Evolutionary conservation across 2,113 vertebrate genomes (phyloP).

Genomic region (Amia ocellicauda): DNA sequence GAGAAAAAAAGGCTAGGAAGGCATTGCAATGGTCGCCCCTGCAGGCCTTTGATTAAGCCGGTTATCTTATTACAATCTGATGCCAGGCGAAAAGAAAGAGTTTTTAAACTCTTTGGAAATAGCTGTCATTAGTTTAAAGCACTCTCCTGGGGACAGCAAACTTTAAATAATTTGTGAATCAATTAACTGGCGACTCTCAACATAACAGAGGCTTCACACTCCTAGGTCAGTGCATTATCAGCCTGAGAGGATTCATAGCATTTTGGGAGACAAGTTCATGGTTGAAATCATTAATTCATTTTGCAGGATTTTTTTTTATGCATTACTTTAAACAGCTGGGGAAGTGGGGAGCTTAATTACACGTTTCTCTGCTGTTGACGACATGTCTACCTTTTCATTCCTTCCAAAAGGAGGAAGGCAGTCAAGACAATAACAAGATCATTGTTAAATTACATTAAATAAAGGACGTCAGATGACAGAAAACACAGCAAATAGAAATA

Average conservation of each 20-base stretch:
- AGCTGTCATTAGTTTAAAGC: slow-evolving; percentile 74
- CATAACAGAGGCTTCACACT: slow-evolving; percentile 89
- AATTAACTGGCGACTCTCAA: slow-evolving; percentile 92
- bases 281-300: slow-evolving; percentile 97
- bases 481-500: too few species aligned
- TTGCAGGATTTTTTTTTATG: slow-evolving; percentile 93
- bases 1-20: background rate
- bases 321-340: slow-evolving; percentile 85
- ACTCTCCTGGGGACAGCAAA: slow-evolving; percentile 86
- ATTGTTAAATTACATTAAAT: slow-evolving; percentile 44
- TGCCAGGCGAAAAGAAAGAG: slow-evolving; percentile 50
- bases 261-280: slow-evolving; percentile 95
- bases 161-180: slow-evolving; percentile 98
- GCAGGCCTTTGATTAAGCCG: slow-evolving; percentile 54
- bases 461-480: slow-evolving; percentile 40
- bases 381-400: too few species aligned
- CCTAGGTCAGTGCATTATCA: slow-evolving; percentile 82
- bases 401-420: slow-evolving; percentile 37
- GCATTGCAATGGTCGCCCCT: slow-evolving; percentile 27
- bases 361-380: slow-evolving; percentile 53
- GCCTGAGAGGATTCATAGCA: slow-evolving; percentile 86
- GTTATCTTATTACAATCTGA: slow-evolving; percentile 66
- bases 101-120: slow-evolving; percentile 78
- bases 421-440: slow-evolving; percentile 52
- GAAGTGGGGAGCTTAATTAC: slow-evolving; percentile 81